phyloP scores from a whole-genome alignment of 2,888 invertebrate genomes.

The Ganaspis brasiliensis region DNA sequence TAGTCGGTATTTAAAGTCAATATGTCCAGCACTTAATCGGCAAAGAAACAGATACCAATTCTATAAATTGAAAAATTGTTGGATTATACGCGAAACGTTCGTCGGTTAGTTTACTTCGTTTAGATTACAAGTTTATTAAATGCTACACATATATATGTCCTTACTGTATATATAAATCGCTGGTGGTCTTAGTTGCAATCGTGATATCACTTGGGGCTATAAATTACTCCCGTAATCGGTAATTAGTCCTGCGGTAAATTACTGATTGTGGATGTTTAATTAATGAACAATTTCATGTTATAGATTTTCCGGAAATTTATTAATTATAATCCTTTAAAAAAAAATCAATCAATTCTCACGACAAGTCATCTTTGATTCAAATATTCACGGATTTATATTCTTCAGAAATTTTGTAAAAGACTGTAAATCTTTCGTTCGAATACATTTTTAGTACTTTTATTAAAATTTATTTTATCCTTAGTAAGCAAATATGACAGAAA shows the following conservation, averaged over 20 bases:
- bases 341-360: no score
- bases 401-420: no score
- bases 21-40: no score
- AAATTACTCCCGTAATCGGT: slow-evolving; percentile 36
- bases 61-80: slow-evolving; percentile 17
- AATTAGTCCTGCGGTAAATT: slow-evolving; percentile 29
- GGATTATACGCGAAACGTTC: background rate
- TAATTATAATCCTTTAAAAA: background rate
- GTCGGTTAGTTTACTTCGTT: slow-evolving; percentile 17
- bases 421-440: no score
- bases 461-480: no score
- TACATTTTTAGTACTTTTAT: no score
- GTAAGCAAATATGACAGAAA: no score
- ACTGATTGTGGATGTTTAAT: slow-evolving; percentile 18
- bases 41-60: background rate
- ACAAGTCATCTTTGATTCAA: no score
- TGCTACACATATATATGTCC: background rate
- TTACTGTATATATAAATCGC: slow-evolving; percentile 11
- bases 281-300: slow-evolving; percentile 19
- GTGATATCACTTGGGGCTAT: slow-evolving; percentile 24
- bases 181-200: slow-evolving; percentile 17
- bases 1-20: no score
- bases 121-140: slow-evolving; percentile 29
- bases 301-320: background rate
- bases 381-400: no score